Conservation (phyloP, 2,888 invertebrate genomes). For the Malthinus flaveolus region DNA sequence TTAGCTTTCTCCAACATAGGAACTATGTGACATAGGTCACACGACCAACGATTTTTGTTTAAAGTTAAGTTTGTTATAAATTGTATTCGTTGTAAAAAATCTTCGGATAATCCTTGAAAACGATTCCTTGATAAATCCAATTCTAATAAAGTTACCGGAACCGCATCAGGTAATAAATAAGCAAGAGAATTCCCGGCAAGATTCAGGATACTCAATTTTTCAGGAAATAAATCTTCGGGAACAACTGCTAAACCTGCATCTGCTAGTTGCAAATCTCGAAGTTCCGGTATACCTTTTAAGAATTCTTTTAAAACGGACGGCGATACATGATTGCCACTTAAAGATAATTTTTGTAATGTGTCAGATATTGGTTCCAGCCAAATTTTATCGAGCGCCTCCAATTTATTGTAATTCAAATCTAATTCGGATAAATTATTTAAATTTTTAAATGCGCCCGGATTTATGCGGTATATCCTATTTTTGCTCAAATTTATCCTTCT, state of each 20-base stretch:
- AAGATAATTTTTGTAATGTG: conserved; percentile 64
- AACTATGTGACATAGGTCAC: conserved; percentile 68
- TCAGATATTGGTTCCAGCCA: conserved; percentile 62
- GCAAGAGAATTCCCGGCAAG: conserved; percentile 72
- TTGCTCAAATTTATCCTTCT: conserved; percentile 64
- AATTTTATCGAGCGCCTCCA: conserved; percentile 64
- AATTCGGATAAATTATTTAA: conserved; percentile 68
- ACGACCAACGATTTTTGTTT: conserved; percentile 68
- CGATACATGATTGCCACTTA: conserved; percentile 70
- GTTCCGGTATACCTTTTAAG: conserved; percentile 58
- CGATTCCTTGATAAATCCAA: conserved; percentile 75
- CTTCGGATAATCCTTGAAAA: conserved; percentile 63
- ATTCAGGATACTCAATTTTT: conserved; percentile 63
- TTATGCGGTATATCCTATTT: conserved; percentile 72
- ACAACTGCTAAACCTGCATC: conserved; percentile 63
- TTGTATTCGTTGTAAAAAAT: conserved; percentile 52
- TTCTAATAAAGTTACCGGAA: conserved; percentile 62
- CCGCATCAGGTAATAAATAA: conserved; percentile 59
- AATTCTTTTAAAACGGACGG: conserved; percentile 58
- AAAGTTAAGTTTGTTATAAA: conserved; percentile 51
- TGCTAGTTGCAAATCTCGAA: conserved; percentile 62
- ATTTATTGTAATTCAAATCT: conserved; percentile 75
- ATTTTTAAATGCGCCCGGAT: conserved; percentile 71
- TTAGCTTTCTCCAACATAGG: conserved; percentile 64
- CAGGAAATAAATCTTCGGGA: conserved; percentile 60